These are phyloP conservation scores for Periphyllus acericola DNA, from an alignment of 2,888 invertebrate genomes.

Conservation along the genomic window DNA sequence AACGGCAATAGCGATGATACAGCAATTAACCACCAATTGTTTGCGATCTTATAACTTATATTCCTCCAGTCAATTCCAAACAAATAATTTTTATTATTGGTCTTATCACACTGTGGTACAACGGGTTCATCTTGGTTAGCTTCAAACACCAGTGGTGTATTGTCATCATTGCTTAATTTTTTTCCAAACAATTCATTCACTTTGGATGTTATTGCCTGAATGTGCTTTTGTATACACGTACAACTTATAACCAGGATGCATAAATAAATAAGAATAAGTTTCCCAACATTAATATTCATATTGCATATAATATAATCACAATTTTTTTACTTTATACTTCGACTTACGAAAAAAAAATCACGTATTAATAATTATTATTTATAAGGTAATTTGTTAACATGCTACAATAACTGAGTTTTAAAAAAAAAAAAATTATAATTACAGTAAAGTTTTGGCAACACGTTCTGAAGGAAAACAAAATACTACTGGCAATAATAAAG, in stretches of 20 bases:
- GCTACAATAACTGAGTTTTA: not conserved
- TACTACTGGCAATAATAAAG: not conserved
- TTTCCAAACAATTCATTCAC: not conserved
- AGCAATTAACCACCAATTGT: slow-evolving; percentile 33
- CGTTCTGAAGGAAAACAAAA: not conserved
- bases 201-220: not conserved
- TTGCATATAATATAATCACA: not conserved
- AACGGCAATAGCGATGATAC: slow-evolving; percentile 21
- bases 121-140: not conserved
- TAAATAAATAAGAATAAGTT: not conserved
- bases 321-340: not conserved
- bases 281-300: slow-evolving; percentile 22
- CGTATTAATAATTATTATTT: not conserved
- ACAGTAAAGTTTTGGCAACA: not conserved
- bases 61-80: not conserved
- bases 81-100: not conserved
- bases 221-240: slow-evolving; percentile 4
- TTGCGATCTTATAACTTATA: not conserved
- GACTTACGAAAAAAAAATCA: not conserved
- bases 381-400: not conserved
- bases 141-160: not conserved
- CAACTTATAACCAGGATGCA: not conserved
- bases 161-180: not conserved
- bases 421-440: not conserved
- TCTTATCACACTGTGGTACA: not conserved